These are phyloP conservation scores for Andrena camellia DNA, from an alignment of 2,888 invertebrate species.

Conservation along the genomic window DNA sequence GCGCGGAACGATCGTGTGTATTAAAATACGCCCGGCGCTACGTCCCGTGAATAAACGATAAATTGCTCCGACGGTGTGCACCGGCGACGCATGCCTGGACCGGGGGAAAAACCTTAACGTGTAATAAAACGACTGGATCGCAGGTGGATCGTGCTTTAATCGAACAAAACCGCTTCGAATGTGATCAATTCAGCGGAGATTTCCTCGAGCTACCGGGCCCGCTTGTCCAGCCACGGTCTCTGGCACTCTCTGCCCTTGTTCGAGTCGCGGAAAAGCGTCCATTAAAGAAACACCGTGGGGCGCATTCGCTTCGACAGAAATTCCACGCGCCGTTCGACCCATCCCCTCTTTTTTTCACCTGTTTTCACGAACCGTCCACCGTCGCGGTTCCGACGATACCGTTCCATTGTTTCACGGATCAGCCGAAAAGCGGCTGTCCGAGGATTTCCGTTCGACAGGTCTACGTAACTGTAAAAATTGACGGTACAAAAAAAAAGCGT, in stretches of 20 bases:
- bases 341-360: too few species aligned
- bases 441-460: not conserved
- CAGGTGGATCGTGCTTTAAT: not conserved
- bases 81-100: conserved; percentile 5
- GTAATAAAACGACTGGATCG: conserved; percentile 15
- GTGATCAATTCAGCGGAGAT: conserved; percentile 24
- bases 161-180: conserved; percentile 3
- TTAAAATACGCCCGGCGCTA: conserved; percentile 3
- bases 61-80: conserved; percentile 8
- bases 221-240: not conserved
- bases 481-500: conserved; percentile 8
- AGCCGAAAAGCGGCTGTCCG: not conserved
- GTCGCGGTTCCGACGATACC: not conserved
- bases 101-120: conserved; percentile 6
- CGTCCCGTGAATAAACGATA: conserved; percentile 22
- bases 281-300: not conserved
- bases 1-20: conserved; percentile 11
- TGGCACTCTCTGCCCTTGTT: too few species aligned
- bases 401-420: conserved; percentile 2
- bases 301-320: not conserved
- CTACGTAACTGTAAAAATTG: conserved; percentile 53
- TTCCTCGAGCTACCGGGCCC: not conserved
- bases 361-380: too few species aligned
- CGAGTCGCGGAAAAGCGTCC: too few species aligned
- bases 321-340: not conserved